These are phyloP conservation scores for Lethrus apterus DNA, from an alignment of 1,140 invertebrate species.

Conservation along the genomic window DNA sequence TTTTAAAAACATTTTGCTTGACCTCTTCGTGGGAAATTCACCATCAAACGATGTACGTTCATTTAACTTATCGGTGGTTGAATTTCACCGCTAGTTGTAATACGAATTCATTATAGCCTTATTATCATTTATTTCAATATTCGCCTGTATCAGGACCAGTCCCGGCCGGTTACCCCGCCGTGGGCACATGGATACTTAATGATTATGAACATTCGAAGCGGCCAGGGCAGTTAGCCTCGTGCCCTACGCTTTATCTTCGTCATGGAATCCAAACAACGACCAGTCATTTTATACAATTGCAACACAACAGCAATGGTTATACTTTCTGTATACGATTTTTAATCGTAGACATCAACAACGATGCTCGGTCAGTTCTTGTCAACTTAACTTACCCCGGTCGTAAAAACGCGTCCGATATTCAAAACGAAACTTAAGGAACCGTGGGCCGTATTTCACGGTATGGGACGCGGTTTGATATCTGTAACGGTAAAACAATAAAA, in stretches of 20 bases:
- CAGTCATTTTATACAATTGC: too few relatives aligned
- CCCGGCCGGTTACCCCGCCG: slow-evolving; percentile 7
- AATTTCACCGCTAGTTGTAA: slow-evolving; percentile 13
- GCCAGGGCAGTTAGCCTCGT: slow-evolving; percentile 8
- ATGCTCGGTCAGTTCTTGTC: slow-evolving; percentile 3
- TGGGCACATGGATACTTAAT: slow-evolving; percentile 9
- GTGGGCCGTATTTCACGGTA: slow-evolving; percentile 18
- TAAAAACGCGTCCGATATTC: background rate
- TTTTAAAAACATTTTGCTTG: too few relatives aligned
- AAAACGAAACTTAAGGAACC: slow-evolving; percentile 3
- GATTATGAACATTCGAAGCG: slow-evolving; percentile 6
- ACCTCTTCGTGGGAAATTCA: too few relatives aligned
- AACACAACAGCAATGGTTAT: too few relatives aligned
- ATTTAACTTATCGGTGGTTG: background rate
- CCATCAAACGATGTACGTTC: too few relatives aligned
- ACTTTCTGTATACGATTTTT: too few relatives aligned
- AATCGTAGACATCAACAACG: too few relatives aligned
- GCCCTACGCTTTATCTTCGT: slow-evolving; percentile 6
- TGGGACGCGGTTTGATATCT: slow-evolving; percentile 18
- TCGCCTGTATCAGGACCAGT: slow-evolving; percentile 5
- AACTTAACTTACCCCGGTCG: slow-evolving; percentile 12
- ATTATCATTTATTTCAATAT: slow-evolving; percentile 22
- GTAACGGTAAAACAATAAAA: slow-evolving; percentile 39
- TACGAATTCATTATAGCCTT: slow-evolving; percentile 20
- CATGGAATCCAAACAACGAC: background rate